These are phyloP conservation scores for Rosalia funebris DNA, from an alignment of 2,888 invertebrate species.

Conservation along the genomic window DNA sequence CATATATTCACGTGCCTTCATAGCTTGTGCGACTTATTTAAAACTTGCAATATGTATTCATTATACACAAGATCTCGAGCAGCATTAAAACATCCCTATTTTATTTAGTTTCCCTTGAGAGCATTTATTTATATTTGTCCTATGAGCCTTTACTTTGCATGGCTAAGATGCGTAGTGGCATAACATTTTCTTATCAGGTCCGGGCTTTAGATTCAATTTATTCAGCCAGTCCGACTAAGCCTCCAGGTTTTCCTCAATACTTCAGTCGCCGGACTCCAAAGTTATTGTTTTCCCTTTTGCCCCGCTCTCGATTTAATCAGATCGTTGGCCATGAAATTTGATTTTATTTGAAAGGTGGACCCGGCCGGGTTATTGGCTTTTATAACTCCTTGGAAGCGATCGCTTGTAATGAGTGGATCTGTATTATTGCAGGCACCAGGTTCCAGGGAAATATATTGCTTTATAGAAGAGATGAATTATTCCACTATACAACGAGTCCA, in stretches of 20 bases:
- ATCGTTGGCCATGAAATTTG: constrained; percentile 53
- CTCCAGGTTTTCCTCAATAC: constrained; percentile 25
- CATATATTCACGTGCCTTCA: too few species aligned
- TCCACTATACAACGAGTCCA: too few species aligned
- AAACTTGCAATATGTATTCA: too few species aligned
- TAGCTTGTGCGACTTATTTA: too few species aligned
- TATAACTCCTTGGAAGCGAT: constrained; percentile 39
- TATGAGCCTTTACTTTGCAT: constrained; percentile 44
- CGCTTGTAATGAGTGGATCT: constrained; percentile 29
- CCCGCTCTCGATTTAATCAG: constrained; percentile 49
- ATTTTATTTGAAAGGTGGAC: constrained; percentile 52
- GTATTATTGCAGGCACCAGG: constrained; percentile 15
- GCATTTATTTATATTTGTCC: constrained; percentile 30
- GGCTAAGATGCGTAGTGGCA: constrained; percentile 46
- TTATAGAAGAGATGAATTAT: too few species aligned
- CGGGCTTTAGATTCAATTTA: constrained; percentile 57
- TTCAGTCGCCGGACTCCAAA: constrained; percentile 7
- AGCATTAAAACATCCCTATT: constrained; percentile 7
- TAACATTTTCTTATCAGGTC: constrained; percentile 53
- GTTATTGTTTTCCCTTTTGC: constrained; percentile 40
- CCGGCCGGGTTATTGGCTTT: constrained; percentile 46
- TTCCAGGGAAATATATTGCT: too few species aligned
- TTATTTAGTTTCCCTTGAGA: background rate
- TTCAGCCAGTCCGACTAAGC: constrained; percentile 46
- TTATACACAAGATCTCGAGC: too few species aligned